These are phyloP conservation scores for Chamaetylas fuelleborni DNA, from an alignment of 2,113 vertebrate species.

Conservation along the genomic window DNA sequence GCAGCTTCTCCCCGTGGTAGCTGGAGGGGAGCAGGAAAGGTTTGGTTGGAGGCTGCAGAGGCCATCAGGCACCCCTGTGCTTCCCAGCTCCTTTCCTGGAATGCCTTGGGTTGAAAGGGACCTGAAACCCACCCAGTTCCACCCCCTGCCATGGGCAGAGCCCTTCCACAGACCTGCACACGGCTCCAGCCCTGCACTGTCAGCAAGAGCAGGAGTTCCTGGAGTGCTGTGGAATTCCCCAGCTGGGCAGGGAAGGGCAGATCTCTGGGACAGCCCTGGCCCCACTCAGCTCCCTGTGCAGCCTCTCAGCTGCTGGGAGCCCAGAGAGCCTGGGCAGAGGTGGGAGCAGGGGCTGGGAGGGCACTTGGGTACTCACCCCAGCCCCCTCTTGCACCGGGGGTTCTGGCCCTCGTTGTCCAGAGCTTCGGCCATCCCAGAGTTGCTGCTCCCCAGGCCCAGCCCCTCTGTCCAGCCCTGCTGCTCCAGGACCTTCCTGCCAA, in stretches of 20 bases:
- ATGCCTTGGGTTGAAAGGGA: background rate
- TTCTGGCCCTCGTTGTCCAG: constrained; percentile 90
- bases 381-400: constrained; percentile 91
- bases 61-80: background rate
- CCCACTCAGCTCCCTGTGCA: background rate
- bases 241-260: background rate
- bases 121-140: background rate
- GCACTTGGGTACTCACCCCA: constrained; percentile 80
- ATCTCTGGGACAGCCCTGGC: background rate
- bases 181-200: accelerated
- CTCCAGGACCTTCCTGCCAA: constrained; percentile 93
- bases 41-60: background rate
- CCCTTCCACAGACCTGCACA: background rate
- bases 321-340: background rate
- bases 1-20: constrained; percentile 92
- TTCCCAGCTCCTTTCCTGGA: background rate
- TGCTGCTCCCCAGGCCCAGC: constrained; percentile 85
- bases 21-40: constrained; percentile 61
- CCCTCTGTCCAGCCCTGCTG: constrained; percentile 94
- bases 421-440: constrained; percentile 84
- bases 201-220: background rate
- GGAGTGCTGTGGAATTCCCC: background rate
- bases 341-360: background rate
- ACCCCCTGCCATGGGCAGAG: background rate
- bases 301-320: background rate